Evolutionary conservation across 2,888 invertebrate genomes (phyloP).

Genomic region (Penaeus monodon): DNA sequence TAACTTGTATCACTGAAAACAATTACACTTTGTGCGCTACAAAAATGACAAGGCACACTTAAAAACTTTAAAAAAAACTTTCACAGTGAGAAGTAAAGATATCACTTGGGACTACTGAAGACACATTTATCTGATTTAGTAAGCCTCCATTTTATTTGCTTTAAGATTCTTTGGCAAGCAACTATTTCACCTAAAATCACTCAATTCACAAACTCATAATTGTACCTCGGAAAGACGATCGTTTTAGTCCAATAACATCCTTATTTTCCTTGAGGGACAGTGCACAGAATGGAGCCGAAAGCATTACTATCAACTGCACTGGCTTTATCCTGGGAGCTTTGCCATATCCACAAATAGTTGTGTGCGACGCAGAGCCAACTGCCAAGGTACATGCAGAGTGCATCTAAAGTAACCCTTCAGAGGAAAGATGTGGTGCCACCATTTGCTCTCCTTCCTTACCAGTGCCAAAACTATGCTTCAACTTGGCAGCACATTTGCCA

Average conservation of each 20-base stretch:
- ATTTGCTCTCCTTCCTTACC: constrained; percentile 15
- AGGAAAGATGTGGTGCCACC: constrained; percentile 31
- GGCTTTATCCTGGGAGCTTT: constrained; percentile 16
- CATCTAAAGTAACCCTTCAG: constrained; percentile 21
- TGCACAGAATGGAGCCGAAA: constrained; percentile 44
- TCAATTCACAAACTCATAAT: neutral
- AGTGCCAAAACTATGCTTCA: constrained; percentile 50
- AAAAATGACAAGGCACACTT: no score
- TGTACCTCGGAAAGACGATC: constrained; percentile 49
- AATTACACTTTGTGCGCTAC: no score
- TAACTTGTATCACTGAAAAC: no score
- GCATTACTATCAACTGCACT: constrained; percentile 45
- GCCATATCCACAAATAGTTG: constrained; percentile 44
- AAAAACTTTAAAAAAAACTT: no score
- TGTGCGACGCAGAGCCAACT: constrained; percentile 42
- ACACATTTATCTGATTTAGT: no score
- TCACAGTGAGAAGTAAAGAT: no score
- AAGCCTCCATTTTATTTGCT: no score
- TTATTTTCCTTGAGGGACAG: constrained; percentile 17
- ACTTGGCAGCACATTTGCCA: constrained; percentile 45
- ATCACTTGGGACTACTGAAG: no score
- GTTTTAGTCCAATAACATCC: constrained; percentile 33
- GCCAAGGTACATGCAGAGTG: constrained; percentile 35
- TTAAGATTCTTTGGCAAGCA: no score
- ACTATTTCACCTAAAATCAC: constrained; percentile 18